Conservation (phyloP, 2,888 invertebrate genomes). For the Agonopterix heracliana region DNA sequence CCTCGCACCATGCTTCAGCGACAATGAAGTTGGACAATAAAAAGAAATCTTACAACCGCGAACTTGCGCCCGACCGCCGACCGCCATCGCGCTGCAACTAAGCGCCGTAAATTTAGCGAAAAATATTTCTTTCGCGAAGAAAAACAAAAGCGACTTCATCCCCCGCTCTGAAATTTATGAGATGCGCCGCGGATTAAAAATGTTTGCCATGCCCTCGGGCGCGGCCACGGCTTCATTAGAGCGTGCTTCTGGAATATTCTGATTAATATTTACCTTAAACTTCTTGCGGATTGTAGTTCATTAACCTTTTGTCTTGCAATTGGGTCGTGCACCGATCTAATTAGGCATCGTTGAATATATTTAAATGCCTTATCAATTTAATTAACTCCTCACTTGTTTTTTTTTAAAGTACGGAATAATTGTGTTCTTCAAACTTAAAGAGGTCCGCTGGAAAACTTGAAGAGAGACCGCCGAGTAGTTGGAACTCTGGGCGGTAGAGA, state of each 20-base stretch:
- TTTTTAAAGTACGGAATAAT: not conserved
- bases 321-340: too few species aligned
- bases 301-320: conserved; percentile 32
- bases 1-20: conserved; percentile 23
- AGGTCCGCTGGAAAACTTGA: not conserved
- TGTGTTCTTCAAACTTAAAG: not conserved
- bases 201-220: conserved; percentile 47
- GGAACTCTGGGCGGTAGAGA: not conserved
- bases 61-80: conserved; percentile 22
- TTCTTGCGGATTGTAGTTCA: conserved; percentile 57
- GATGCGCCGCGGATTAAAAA: conserved; percentile 59
- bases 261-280: conserved; percentile 71
- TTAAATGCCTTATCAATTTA: too few species aligned
- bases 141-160: conserved; percentile 66
- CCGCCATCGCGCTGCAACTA: conserved; percentile 39
- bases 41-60: conserved; percentile 25
- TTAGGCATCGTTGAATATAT: too few species aligned
- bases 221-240: conserved; percentile 61
- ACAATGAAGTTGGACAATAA: conserved; percentile 38
- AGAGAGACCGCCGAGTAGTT: not conserved
- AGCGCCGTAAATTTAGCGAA: conserved; percentile 57
- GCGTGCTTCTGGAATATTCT: conserved; percentile 59
- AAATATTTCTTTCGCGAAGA: conserved; percentile 60
- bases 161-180: conserved; percentile 66
- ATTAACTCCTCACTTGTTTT: not conserved